phyloP scores from a whole-genome alignment of 2,113 vertebrate species.

The Muntiacus muntjak region DNA sequence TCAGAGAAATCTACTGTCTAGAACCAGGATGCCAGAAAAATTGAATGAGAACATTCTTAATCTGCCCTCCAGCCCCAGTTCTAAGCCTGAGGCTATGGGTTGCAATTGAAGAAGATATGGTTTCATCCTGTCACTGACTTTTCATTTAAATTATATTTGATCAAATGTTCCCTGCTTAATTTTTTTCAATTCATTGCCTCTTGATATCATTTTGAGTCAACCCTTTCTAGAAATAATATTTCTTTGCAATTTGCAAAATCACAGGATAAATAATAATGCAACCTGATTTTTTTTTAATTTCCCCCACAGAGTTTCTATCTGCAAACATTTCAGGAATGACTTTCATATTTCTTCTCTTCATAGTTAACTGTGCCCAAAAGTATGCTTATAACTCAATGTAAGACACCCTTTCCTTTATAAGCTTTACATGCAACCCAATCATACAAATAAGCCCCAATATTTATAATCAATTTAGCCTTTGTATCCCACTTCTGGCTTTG shows the following conservation, averaged over 20 bases:
- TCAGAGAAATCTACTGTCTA: not conserved
- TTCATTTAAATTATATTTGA: not conserved
- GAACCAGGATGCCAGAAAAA: not conserved
- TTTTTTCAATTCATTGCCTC: not conserved
- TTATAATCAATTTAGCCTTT: slow-evolving; percentile 77
- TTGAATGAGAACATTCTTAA: not conserved
- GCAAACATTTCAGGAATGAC: slow-evolving; percentile 53
- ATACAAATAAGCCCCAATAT: slow-evolving; percentile 76
- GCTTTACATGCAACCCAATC: slow-evolving; percentile 54
- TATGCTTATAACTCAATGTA: slow-evolving; percentile 53
- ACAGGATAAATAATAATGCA: not conserved
- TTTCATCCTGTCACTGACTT: not conserved
- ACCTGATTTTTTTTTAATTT: not conserved
- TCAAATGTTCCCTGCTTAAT: not conserved
- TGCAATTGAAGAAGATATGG: not conserved
- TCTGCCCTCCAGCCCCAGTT: not conserved
- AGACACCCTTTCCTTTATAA: slow-evolving; percentile 50
- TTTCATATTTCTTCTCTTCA: slow-evolving; percentile 65
- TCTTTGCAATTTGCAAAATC: not conserved
- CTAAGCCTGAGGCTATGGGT: not conserved
- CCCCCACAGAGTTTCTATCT: slow-evolving; percentile 37
- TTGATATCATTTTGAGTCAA: not conserved
- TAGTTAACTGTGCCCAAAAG: slow-evolving; percentile 64
- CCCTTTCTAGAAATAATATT: not conserved
- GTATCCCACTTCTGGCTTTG: slow-evolving; percentile 70